Percentiles rank a stretch among this genome's conserved stretches.
Conservation (phyloP, 1,140 invertebrate species). For the Carposina sasakii region DNA sequence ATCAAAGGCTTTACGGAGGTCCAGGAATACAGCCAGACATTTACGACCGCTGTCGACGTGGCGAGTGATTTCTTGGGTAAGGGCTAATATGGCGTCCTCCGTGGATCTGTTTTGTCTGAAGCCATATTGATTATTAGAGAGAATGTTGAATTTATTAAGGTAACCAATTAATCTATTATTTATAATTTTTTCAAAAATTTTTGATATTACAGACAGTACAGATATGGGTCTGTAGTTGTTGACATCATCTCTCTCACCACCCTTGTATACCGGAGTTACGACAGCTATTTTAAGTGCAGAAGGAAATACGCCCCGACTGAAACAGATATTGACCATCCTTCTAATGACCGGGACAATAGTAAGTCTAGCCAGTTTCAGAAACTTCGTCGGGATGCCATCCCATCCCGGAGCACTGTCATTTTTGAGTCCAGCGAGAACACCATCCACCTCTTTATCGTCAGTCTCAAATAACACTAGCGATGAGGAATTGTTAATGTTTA, state of each 20-base stretch:
- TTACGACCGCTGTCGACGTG: no score
- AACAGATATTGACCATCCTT: background rate
- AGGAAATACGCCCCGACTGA: background rate
- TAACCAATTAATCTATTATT: background rate
- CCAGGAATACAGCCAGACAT: no score
- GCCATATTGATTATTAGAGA: background rate
- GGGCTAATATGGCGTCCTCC: no score
- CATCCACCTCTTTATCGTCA: background rate
- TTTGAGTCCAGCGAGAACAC: background rate
- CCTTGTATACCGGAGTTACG: slow-evolving; percentile 6
- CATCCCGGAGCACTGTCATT: slow-evolving; percentile 3
- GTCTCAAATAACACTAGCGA: slow-evolving; percentile 4
- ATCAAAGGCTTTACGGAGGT: no score
- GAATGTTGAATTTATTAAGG: background rate
- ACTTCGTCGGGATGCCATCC: slow-evolving; percentile 1
- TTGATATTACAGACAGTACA: background rate
- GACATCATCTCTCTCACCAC: slow-evolving; percentile 5
- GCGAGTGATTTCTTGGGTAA: no score
- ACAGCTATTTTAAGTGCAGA: background rate
- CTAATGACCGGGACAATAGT: background rate
- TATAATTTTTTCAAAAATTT: slow-evolving; percentile 10
- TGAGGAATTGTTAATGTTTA: background rate
- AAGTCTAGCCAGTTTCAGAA: background rate
- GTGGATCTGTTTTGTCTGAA: no score
- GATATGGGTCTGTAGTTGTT: slow-evolving; percentile 9